These are phyloP conservation scores for Cyclopterus lumpus DNA, from an alignment of 2,797 vertebrate species.

Conservation along the genomic window DNA sequence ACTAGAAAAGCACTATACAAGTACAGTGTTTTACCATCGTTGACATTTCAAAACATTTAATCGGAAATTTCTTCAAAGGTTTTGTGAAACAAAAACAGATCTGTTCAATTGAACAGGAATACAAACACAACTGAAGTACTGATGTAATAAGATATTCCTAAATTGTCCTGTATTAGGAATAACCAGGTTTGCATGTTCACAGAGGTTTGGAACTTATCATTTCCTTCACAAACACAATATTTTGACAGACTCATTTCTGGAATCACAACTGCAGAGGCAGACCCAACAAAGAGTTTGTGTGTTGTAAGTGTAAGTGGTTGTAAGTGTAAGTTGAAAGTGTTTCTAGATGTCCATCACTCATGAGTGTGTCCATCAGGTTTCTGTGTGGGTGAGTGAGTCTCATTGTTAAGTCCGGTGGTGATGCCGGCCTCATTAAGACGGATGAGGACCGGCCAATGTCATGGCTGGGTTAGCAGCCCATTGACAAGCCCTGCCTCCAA, in stretches of 20 bases:
- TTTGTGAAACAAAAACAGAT: not conserved
- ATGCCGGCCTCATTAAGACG: slow-evolving; percentile 80
- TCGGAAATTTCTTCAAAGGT: not conserved
- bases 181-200: not conserved
- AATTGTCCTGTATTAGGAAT: not conserved
- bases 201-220: not conserved
- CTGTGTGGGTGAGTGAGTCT: slow-evolving; percentile 37
- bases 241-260: not conserved
- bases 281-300: not conserved
- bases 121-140: not conserved
- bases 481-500: slow-evolving; percentile 64
- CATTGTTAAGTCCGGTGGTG: slow-evolving; percentile 75
- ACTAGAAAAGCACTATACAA: too few relatives aligned
- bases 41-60: not conserved
- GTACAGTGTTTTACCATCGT: not conserved
- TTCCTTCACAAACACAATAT: not conserved
- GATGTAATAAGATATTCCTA: not conserved
- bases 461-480: slow-evolving; percentile 77
- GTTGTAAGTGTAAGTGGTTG: not conserved
- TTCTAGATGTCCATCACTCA: slow-evolving; percentile 8
- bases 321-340: not conserved
- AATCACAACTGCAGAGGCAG: slow-evolving; percentile 1
- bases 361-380: slow-evolving; percentile 39
- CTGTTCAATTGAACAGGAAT: not conserved
- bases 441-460: slow-evolving; percentile 80